Evolutionary conservation across 2,113 vertebrate species (phyloP).

Genomic region (Synchiropus splendidus): DNA sequence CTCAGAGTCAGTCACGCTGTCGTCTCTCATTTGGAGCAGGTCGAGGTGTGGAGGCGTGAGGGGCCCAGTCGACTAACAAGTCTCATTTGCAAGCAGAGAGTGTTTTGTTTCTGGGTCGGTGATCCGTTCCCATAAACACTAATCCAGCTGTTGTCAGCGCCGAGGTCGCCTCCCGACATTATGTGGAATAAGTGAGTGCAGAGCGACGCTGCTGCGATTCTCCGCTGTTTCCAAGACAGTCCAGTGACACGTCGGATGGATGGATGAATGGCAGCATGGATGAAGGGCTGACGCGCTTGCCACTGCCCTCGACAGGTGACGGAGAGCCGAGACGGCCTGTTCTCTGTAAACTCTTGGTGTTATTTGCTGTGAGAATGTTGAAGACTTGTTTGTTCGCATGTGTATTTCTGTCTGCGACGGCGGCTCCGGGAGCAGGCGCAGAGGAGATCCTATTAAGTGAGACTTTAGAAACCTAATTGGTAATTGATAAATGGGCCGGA

Average conservation of each 20-base stretch:
- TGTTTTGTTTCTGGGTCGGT: constrained; percentile 15
- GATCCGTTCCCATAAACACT: constrained; percentile 53
- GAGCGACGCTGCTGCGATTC: constrained; percentile 28
- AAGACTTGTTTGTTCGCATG: no score
- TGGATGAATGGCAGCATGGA: no score
- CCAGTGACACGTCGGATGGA: no score
- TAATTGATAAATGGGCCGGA: constrained; percentile 48
- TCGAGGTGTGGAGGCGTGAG: constrained; percentile 30
- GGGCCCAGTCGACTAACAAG: constrained; percentile 6
- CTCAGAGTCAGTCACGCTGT: constrained; percentile 28
- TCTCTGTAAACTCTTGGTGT: no score
- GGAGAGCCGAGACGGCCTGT: no score
- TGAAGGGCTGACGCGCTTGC: no score
- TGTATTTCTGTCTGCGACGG: no score
- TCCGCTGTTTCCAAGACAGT: no score
- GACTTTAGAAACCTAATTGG: constrained; percentile 45
- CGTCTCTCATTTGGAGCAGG: constrained; percentile 27
- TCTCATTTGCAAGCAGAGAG: constrained; percentile 1
- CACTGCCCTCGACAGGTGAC: neutral
- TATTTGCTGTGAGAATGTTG: no score
- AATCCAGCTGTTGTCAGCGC: constrained; percentile 54
- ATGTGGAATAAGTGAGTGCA: constrained; percentile 42
- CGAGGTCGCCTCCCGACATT: constrained; percentile 30
- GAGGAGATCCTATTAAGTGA: constrained; percentile 41
- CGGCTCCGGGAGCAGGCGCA: constrained; percentile 3